These are phyloP conservation scores for Platalea minor DNA, from an alignment of 2,797 vertebrate species.

Conservation along the genomic window DNA sequence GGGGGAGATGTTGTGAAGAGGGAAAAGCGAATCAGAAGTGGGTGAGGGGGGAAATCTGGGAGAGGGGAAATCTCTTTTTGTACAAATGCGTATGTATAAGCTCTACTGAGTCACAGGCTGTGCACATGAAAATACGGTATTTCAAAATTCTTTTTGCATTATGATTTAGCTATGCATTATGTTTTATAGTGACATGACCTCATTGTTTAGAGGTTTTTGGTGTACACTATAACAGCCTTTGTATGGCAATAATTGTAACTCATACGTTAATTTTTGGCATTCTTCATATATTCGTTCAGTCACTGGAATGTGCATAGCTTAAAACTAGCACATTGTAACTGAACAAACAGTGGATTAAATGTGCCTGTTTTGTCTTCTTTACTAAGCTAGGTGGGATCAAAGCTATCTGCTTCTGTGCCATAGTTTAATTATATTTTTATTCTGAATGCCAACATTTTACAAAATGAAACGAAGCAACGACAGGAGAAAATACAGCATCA, in stretches of 20 bases:
- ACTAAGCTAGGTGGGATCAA: slow-evolving; percentile 58
- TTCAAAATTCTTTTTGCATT: background rate
- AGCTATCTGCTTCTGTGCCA: slow-evolving; percentile 42
- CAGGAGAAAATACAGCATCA: background rate
- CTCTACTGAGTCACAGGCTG: background rate
- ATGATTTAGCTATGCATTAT: slow-evolving; percentile 16
- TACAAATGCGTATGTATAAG: background rate
- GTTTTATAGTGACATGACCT: slow-evolving; percentile 14
- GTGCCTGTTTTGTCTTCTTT: slow-evolving; percentile 52
- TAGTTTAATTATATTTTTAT: slow-evolving; percentile 61
- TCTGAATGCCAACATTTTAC: slow-evolving; percentile 35
- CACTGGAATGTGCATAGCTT: slow-evolving; percentile 30
- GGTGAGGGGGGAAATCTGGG: background rate
- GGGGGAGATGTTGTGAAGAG: background rate
- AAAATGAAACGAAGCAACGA: slow-evolving; percentile 23
- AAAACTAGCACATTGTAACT: slow-evolving; percentile 40
- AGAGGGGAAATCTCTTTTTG: background rate
- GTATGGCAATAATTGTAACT: slow-evolving; percentile 30
- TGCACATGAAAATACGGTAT: background rate
- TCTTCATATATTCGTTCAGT: slow-evolving; percentile 24
- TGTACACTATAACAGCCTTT: background rate
- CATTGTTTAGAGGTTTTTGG: slow-evolving; percentile 40
- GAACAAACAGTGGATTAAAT: slow-evolving; percentile 59
- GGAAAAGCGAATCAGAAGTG: background rate
- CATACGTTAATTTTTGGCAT: slow-evolving; percentile 24